Evolutionary conservation across 2,113 vertebrate species (phyloP), one percentile per base, ranked within the genome.

Genomic region (Rhinogobius similis): DNA sequence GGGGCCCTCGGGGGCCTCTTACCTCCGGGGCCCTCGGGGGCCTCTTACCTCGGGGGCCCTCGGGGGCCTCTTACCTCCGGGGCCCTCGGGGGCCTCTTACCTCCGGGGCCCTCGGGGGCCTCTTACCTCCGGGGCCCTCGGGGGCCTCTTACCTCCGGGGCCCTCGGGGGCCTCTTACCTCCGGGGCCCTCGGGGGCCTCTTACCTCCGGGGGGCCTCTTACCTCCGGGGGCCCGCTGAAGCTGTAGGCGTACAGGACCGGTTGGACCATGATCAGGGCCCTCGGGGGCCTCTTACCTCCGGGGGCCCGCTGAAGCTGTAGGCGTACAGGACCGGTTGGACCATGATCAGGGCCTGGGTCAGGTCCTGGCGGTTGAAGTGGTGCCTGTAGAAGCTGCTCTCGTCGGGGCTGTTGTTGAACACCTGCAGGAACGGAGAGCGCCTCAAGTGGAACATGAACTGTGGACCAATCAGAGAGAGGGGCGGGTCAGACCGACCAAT

Each of bases 371-470:
- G 90, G 75, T 95, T 93, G 81, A 99, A 98, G 77, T 99, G 95
- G 87, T 99, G 97, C 23, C 96, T 91, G 76, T 99, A 99, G 46
- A 97, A 99, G 0, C 97, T 98, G 0, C 96, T 98, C 76, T 98
- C 97, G 23, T 98, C 97, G 0, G 97, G 97, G 55, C 97, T 99
- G 90, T 98, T 98, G 90, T 99, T 99, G 81, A 99, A 98, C 65
- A 99, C 96, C 84, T 99, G 97, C 70, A 99, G 95, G 93, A 99
- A 99, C 0, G 97, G 95, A 16, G 97, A 99, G 79, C 97, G 91
- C 62, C 97, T 92, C 88, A 99, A 91, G 80, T 99, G 97, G 92
- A 99, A 98, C 96, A 99, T 99, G 76, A 99, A 98, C 97, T 99
- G 65, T 18, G 64, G 67, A 39, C 64, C 52, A 55, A 55, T 14